Base-by-base conservation (phyloP, 2,113 vertebrate species). In the Pseudorhombus dupliciocellatus region DNA sequence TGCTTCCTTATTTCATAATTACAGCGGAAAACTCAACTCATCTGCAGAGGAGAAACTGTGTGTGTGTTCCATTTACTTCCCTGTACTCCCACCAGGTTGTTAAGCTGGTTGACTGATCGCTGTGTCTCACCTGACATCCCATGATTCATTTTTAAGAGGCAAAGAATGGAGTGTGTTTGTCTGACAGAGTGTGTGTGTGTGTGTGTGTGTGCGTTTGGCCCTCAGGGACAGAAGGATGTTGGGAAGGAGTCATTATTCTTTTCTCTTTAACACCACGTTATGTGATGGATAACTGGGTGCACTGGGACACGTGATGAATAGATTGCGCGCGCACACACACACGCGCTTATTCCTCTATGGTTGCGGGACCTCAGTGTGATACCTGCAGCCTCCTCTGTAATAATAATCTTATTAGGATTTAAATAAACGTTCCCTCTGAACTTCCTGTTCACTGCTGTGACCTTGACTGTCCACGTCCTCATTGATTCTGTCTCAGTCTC, bases 81-180 rank as follows among this genome's bases (percentile, higher is more conserved):
- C 21, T 18, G 4, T 44, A 15, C 40, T 44, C 46, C 46, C 46
- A 48, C 20, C 46, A 44, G 44, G 48, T 83, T 75, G 60, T 67
- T 79, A 48, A 54, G 16, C 70, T 70, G 77, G 34, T 61, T 87
- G 85, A 84, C 51, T 75, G 79, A 82, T 80, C 30, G 58, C n/a
- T 53, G 62, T 2, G 58, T 64, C 55, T 77, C 52, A 3, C 77
- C 37, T 77, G 81, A 84, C 64, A n/a, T 73, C 69, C 73, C 57
- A 73, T 87, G 73, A 82, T 84, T 82, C 73, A 82, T 83, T 71
- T 75, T 51, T 4, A 59, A 28, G 50, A 37, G 52, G 28, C 18
- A 57, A 55, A 58, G n/a, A 53, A 21, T 9, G 11, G 34, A 2
- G 56, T 3, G 67, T 46, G 46, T 77, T n/a, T n/a, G n/a, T n/a